phyloP scores from a whole-genome alignment of 2,797 vertebrate species.

The Australoheros facetus region DNA sequence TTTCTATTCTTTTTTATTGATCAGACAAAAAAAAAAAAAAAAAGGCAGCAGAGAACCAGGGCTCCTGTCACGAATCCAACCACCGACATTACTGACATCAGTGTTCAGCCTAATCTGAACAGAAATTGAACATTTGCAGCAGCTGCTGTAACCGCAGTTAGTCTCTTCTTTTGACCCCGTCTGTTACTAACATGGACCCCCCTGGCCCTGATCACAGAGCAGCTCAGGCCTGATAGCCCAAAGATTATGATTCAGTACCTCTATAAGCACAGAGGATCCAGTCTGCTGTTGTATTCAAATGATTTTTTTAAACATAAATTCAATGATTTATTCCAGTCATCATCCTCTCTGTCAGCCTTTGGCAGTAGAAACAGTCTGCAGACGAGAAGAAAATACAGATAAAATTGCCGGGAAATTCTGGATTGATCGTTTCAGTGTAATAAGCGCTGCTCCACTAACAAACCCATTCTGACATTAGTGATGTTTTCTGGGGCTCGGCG shows the following conservation, averaged over 20 bases:
- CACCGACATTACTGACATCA: conserved; percentile 18
- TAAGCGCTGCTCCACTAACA: neutral
- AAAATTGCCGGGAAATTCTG: neutral
- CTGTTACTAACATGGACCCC: neutral
- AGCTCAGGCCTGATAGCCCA: neutral
- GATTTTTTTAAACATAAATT: neutral
- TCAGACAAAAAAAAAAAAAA: neutral
- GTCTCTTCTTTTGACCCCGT: neutral
- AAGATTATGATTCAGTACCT: neutral
- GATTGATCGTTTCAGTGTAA: neutral
- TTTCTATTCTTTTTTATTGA: neutral
- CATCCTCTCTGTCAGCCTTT: neutral
- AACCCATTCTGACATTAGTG: conserved; percentile 12
- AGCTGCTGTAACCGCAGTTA: fast-evolving
- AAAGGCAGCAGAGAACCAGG: neutral
- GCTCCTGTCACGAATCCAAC: neutral
- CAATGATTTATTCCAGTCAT: neutral
- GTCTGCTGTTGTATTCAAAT: neutral
- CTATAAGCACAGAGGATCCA: too few species aligned
- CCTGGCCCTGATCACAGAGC: neutral
- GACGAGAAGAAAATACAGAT: neutral
- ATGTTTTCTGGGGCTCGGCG: neutral
- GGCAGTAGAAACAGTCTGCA: neutral
- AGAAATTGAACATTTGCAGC: neutral
- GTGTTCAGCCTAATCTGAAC: neutral